phyloP scores from a whole-genome alignment of 2,888 invertebrate genomes.

The Halictus quadricinctus region DNA sequence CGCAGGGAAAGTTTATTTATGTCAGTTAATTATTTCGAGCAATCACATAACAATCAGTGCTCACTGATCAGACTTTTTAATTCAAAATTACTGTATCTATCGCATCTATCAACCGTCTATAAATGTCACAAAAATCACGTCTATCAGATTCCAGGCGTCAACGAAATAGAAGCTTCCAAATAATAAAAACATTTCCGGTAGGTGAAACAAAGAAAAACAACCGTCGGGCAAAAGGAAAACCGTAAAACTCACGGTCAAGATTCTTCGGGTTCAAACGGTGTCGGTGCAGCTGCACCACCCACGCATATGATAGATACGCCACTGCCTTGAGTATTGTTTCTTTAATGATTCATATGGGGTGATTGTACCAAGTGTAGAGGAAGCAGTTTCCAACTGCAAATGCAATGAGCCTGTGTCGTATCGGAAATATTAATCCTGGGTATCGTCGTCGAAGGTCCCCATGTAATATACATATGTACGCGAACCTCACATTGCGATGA shows the following conservation, averaged over 20 bases:
- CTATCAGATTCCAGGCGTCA: background rate
- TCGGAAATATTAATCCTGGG: constrained; percentile 70
- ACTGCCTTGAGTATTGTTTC: constrained; percentile 74
- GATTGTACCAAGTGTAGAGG: constrained; percentile 70
- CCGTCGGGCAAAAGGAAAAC: constrained; percentile 42
- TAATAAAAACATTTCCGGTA: constrained; percentile 7
- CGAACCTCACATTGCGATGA: constrained; percentile 34
- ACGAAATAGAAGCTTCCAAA: background rate
- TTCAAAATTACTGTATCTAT: too few species aligned
- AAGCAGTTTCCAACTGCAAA: constrained; percentile 72
- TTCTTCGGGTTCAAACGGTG: constrained; percentile 63
- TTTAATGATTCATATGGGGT: constrained; percentile 73
- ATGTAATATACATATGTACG: constrained; percentile 33
- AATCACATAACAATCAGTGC: too few species aligned
- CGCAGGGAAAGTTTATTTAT: too few species aligned
- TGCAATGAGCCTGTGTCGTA: constrained; percentile 68
- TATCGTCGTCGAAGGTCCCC: constrained; percentile 48
- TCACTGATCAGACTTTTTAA: too few species aligned
- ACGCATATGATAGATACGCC: constrained; percentile 73
- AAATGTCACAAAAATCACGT: background rate
- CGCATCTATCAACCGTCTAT: too few species aligned
- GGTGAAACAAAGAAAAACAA: background rate
- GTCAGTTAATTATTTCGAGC: too few species aligned
- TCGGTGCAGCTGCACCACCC: constrained; percentile 72
- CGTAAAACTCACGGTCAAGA: constrained; percentile 65